phyloP scores from a whole-genome alignment of 2,113 vertebrate species.

The Fregetta grallaria region DNA sequence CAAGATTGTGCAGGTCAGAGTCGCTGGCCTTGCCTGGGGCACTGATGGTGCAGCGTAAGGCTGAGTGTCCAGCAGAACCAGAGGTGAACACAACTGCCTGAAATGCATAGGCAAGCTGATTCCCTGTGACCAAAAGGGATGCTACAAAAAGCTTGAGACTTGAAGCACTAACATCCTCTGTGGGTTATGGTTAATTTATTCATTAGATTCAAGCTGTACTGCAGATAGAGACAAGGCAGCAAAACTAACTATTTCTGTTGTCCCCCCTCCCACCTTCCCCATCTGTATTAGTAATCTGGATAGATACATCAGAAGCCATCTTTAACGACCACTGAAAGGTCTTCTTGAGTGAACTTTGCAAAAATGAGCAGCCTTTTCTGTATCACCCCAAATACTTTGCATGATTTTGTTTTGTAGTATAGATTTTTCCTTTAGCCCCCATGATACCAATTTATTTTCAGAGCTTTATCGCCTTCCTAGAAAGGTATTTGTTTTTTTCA shows the following conservation, averaged over 20 bases:
- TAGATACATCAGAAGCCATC: neutral
- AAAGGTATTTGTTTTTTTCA: neutral
- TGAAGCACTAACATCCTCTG: neutral
- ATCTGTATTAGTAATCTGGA: neutral
- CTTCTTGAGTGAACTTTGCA: neutral
- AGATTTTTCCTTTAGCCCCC: neutral
- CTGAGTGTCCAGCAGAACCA: neutral
- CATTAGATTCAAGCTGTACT: neutral
- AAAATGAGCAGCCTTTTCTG: neutral
- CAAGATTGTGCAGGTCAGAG: neutral
- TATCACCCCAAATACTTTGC: neutral
- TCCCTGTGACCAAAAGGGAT: neutral
- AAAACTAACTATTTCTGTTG: neutral
- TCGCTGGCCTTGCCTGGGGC: neutral
- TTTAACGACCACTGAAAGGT: neutral
- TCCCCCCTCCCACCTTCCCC: neutral
- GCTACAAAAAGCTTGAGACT: neutral
- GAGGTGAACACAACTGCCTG: neutral
- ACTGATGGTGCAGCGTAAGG: neutral
- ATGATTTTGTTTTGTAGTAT: neutral
- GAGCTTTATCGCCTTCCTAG: neutral
- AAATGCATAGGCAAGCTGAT: rapidly evolving
- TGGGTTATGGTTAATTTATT: neutral
- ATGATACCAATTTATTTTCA: neutral
- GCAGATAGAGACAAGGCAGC: neutral